Percentiles rank a stretch among this genome's conserved stretches.
Conservation (phyloP, 2,113 vertebrate species). For the Oncorhynchus keta region DNA sequence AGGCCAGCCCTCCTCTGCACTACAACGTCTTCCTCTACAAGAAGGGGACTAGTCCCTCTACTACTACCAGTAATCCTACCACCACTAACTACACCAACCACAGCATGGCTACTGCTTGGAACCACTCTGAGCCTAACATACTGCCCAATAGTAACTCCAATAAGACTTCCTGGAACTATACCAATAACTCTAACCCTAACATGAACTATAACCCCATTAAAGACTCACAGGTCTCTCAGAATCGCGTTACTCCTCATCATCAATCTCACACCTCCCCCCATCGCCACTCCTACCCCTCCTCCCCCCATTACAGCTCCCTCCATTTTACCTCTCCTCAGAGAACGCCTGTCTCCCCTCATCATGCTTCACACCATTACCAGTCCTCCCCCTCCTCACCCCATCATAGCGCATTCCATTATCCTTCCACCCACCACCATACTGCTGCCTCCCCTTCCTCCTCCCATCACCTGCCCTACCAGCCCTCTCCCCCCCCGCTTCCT, state of each 20-base stretch:
- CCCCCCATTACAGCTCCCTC: conserved; percentile 40
- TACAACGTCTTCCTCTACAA: conserved; percentile 78
- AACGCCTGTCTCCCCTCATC: conserved; percentile 5
- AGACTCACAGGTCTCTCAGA: conserved; percentile 10
- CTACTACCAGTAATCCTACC: not conserved
- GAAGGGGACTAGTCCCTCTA: conserved; percentile 53
- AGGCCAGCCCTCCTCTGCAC: conserved; percentile 61
- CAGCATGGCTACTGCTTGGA: too few relatives aligned
- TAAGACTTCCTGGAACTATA: too few relatives aligned
- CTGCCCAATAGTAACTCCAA: too few relatives aligned
- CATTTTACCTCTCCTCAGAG: conserved; percentile 4
- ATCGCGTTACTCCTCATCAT: conserved; percentile 25
- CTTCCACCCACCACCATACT: conserved; percentile 38
- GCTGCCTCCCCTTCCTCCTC: conserved; percentile 17
- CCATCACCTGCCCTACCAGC: conserved; percentile 11
- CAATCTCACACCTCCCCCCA: conserved; percentile 42
- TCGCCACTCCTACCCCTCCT: not conserved
- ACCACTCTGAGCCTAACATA: too few relatives aligned
- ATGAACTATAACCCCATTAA: too few relatives aligned
- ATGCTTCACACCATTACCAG: conserved; percentile 38
- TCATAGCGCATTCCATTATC: conserved; percentile 44
- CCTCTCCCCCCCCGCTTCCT: conserved; percentile 48
- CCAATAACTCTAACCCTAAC: too few relatives aligned
- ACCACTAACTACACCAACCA: not conserved
- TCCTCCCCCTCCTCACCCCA: not conserved